Conservation (phyloP, 2,888 invertebrate genomes). For the Lasioglossum marginatum region DNA sequence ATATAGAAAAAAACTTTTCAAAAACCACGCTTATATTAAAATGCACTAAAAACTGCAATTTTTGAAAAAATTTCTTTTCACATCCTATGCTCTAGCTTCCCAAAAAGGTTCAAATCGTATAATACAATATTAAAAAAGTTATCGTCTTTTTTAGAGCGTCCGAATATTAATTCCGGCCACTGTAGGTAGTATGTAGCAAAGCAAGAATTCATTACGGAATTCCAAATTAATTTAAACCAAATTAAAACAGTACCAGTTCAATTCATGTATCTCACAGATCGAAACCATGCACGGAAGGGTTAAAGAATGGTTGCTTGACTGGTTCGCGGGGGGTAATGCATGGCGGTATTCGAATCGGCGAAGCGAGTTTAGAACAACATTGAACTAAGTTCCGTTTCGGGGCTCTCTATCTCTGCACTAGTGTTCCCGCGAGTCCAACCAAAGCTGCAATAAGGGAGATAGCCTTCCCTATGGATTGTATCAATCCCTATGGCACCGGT, state of each 20-base stretch:
- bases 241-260: not conserved
- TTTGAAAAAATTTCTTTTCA: no score
- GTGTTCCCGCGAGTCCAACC: conserved; percentile 17
- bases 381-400: conserved; percentile 9
- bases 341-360: conserved; percentile 9
- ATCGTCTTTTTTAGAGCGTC: no score
- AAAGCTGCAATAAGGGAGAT: conserved; percentile 19
- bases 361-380: conserved; percentile 14
- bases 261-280: no score
- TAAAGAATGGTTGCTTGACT: not conserved
- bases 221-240: not conserved
- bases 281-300: not conserved
- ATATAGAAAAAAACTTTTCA: no score
- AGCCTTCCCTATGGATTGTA: conserved; percentile 14
- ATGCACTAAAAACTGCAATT: no score
- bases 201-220: no score
- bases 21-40: no score
- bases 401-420: conserved; percentile 13
- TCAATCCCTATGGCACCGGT: conserved; percentile 14
- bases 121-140: no score
- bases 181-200: no score
- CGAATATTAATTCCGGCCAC: no score
- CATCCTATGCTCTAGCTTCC: no score
- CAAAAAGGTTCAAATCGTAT: no score
- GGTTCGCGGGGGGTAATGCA: conserved; percentile 1